A percentile compares a stretch with the other conserved stretches of the same genome.
phyloP scores from a whole-genome alignment of 2,797 vertebrate genomes.

The Chromobotia macracanthus region DNA sequence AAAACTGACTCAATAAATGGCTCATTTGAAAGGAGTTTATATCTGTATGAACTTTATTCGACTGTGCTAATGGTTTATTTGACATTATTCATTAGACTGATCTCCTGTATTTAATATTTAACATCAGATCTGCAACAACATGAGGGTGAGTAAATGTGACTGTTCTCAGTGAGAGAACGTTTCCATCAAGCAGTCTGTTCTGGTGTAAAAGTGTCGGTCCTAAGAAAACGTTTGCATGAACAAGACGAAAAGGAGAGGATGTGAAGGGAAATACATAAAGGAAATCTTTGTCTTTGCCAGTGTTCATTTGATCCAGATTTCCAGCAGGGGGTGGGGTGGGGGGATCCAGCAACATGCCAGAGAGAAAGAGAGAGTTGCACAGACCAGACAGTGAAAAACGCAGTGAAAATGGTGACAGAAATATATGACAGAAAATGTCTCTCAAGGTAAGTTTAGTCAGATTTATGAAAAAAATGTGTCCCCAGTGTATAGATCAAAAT shows the following conservation, averaged over 20 bases:
- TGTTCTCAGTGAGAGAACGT: neutral
- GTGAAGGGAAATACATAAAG: slow-evolving; percentile 50
- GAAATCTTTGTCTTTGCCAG: slow-evolving; percentile 68
- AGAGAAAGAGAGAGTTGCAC: slow-evolving; percentile 14
- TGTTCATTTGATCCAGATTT: slow-evolving; percentile 78
- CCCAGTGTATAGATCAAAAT: too few relatives aligned
- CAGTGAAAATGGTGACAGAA: too few relatives aligned
- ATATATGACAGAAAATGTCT: too few relatives aligned
- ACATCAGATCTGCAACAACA: too few relatives aligned
- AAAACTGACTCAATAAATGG: slow-evolving; percentile 80
- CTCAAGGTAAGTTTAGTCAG: too few relatives aligned
- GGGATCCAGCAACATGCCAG: slow-evolving; percentile 42
- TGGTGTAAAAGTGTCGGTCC: neutral
- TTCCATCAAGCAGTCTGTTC: neutral
- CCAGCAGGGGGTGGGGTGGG: slow-evolving; percentile 38
- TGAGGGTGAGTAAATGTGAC: too few relatives aligned
- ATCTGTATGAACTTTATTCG: slow-evolving; percentile 41
- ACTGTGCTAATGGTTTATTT: neutral
- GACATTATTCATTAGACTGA: neutral
- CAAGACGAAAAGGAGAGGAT: slow-evolving; percentile 35
- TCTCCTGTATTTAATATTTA: neutral
- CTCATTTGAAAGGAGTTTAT: slow-evolving; percentile 69
- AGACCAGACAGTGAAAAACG: too few relatives aligned
- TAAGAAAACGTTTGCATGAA: slow-evolving; percentile 32
- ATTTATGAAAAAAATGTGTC: too few relatives aligned